Base-by-base conservation (phyloP, 2,888 invertebrate genomes). In the Drosophila mimetica region DNA sequence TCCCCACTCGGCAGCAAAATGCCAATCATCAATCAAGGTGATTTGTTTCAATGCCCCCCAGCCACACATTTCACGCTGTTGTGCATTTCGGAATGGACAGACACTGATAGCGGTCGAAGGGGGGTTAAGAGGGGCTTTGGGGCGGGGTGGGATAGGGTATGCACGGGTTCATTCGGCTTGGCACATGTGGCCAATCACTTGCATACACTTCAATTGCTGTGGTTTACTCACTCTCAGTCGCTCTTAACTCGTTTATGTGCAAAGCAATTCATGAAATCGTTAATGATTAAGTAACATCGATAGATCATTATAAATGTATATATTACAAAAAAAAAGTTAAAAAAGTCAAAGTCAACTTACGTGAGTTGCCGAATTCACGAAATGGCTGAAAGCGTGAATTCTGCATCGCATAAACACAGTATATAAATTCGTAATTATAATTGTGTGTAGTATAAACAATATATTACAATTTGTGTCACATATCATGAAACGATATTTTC, bases 1-100 rank as follows among this genome's bases (percentile, higher is more conserved):
- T 25, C 16, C 42, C 54, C 74, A 65, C 71, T 83, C 74, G 79
- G 64, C 77, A 80, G 77, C 82, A 79, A 75, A 89, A 86, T 89
- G 87, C 84, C 88, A 90, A 89, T 89, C 90, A 90, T 90, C 89
- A 90, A 90, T 90, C 90, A 90, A 88, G 81, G 89, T 90, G 90
- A 90, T 90, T 90, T 89, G 88, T 88, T 86, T 83, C 84, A 90
- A 79, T 81, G 79, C 85, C 76, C 82, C 71, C 70, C 70, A 60
- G 83, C 74, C 82, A 77, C 82, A 79, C 77, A 79, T 71, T 77
- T 79, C 81, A 85, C 82, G 82, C 75, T 75, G 85, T 75, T 77
- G 77, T 85, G 82, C 61, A 75, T 74, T 85, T 73, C 54, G 53
- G 57, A 58, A 63, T 44, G 59, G 73, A 69, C 60, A 47, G 53